Base-by-base conservation (phyloP, 2,888 invertebrate species). In the Synergus laeviventris region DNA sequence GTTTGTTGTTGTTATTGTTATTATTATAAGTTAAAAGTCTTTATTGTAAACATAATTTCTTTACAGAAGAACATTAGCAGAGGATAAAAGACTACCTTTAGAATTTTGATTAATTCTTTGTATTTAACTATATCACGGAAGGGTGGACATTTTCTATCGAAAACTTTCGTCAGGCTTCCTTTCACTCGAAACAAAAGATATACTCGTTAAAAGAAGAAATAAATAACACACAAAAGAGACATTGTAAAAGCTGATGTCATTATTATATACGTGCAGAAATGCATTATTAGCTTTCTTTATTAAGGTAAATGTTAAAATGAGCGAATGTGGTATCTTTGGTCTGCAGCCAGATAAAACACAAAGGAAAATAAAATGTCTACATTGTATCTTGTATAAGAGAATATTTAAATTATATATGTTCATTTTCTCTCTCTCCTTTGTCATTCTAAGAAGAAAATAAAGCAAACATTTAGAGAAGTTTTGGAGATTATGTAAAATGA, bases 321-420 rank as follows among this genome's bases (percentile, higher is more conserved):
- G 38, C 21, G 42, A 64, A 45, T 45, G 45, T 16, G 45, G 16
- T 45, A 45, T 45, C 42, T 64, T 64, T 64, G 64, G 64, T 14
- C 7, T 64, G 42, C 39, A 14, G 64, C 64, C 64, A 64, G 42
- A 42, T 1, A 21, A 42, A 39, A 64, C 39, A 64, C 64, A 64
- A 64, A 64, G 42, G 64, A 42, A 64, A 64, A 18, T 64, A 64
- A 64, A 64, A 42, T 21, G 18, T 39, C 18, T 39, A 12, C 21
- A 21, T 39, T 64, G 39, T 39, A 7, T 38, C 39, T 39, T 5
- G 42, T 39, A 14, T 39, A 21, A 21, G 42, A 21, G 24, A 66
- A 45, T 42, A 66, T 66, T 42, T 24, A 66, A 66, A 66, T 64
- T 16, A 24, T 39, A 42, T 66, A 21, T n/a, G n/a, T 42, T 64